These are phyloP conservation scores for Chrosomus eos DNA, from an alignment of 2,797 vertebrate species.

Conservation along the genomic window DNA sequence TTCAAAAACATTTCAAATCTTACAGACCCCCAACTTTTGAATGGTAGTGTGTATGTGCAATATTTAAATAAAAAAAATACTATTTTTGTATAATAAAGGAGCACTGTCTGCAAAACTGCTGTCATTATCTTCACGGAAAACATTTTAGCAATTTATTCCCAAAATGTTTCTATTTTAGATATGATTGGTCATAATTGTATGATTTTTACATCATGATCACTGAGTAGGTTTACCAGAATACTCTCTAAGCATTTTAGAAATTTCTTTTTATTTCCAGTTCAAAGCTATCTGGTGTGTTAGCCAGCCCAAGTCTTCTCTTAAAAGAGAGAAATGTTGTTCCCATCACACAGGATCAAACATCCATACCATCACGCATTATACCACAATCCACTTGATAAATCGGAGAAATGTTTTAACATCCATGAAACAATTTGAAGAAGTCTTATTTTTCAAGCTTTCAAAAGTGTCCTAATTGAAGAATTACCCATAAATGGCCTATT, in stretches of 20 bases:
- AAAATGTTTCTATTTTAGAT: not conserved
- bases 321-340: not conserved
- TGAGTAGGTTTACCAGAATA: not conserved
- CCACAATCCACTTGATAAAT: not conserved
- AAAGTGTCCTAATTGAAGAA: not conserved
- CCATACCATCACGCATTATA: not conserved
- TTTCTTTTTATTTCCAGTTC: not conserved
- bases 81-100: not conserved
- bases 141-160: not conserved
- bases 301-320: not conserved
- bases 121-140: not conserved
- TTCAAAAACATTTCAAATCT: no score
- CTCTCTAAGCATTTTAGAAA: no score
- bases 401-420: not conserved
- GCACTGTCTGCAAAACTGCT: not conserved
- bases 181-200: not conserved
- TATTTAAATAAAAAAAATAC: no score
- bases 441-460: constrained; percentile 6
- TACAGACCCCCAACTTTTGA: not conserved
- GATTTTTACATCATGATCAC: not conserved
- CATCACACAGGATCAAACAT: not conserved
- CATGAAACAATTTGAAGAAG: not conserved
- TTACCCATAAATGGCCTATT: not conserved
- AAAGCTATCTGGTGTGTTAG: not conserved
- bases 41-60: not conserved